Evolutionary conservation across 1,140 invertebrate genomes (phyloP), one percentile per base, ranked within the genome.

Genomic region (Heliothis virescens): DNA sequence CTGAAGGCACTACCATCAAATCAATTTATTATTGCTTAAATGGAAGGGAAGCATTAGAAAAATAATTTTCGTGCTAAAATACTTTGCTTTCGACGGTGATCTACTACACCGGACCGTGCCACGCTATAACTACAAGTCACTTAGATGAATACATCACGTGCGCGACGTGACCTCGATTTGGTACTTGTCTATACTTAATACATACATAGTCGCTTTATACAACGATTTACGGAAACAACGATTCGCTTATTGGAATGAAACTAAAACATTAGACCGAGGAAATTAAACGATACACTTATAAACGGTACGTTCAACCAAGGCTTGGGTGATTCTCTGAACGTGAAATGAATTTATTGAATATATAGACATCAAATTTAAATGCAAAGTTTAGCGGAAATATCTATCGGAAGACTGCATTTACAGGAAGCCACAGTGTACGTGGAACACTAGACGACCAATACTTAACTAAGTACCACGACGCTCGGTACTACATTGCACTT

Each of bases 371-470:
- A 86, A 90, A 87, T 90, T 90, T 93, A 93, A 94, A 94, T 92
- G 92, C 92, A 91, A 89, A 71, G 83, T 87, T 89, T 85, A 94
- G 89, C 89, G 89, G 90, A 92, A 92, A 94, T 88, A 94, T 87
- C 91, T 94, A 94, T 93, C 93, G 93, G 93, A 94, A 94, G 93
- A 94, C 93, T 94, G 92, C 87, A 89, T 91, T 94, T 86, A 90
- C 88, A 94, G 93, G 93, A 94, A 94, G 93, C 92, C 93, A 92
- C 91, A 87, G 88, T 89, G 88, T 90, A 90, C 86, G 86, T 87
- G 89, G 90, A 91, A 93, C 90, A 91, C 89, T 92, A 93, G 83
- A 90, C 85, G 88, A 89, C 88, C 90, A 88, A 86, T 87, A 88
- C 91, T 92, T 93, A 92, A 88, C 93, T 94, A 92, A 90, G 89